Percentiles rank a stretch among this genome's conserved stretches.
Evolutionary conservation across 2,888 invertebrate species (phyloP).

Genomic region (Lasius platythorax): DNA sequence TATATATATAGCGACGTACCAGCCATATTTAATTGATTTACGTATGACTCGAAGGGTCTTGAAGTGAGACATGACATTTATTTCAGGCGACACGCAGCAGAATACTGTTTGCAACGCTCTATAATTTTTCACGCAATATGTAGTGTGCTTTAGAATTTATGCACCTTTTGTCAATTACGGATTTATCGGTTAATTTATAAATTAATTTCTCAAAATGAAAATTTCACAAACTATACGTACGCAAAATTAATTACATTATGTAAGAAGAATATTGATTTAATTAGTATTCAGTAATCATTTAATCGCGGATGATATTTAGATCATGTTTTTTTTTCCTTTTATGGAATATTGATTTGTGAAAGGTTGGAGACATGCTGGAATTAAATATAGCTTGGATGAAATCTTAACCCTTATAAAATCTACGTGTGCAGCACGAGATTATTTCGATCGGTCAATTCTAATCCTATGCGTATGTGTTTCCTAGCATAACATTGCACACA

Average conservation of each 20-base stretch:
- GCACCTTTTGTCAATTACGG: background rate
- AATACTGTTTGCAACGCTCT: background rate
- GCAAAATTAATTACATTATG: background rate
- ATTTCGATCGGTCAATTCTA: slow-evolving; percentile 10
- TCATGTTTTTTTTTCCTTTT: background rate
- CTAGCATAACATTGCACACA: background rate
- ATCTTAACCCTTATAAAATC: background rate
- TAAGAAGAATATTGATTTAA: background rate
- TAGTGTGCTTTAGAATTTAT: background rate
- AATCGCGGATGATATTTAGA: background rate
- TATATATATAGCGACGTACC: background rate
- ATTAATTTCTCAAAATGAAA: background rate
- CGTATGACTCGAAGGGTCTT: background rate
- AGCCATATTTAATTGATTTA: background rate
- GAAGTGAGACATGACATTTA: slow-evolving; percentile 1
- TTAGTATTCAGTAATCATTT: background rate
- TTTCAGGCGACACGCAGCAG: background rate
- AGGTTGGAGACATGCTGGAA: background rate
- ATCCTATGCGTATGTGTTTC: too few relatives aligned
- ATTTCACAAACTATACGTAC: background rate
- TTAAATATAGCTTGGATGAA: background rate
- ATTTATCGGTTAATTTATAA: background rate
- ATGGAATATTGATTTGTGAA: background rate
- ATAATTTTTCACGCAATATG: background rate
- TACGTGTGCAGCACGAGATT: background rate